Base-by-base conservation (phyloP, 2,797 vertebrate genomes). In the Psittacula derbiana region DNA sequence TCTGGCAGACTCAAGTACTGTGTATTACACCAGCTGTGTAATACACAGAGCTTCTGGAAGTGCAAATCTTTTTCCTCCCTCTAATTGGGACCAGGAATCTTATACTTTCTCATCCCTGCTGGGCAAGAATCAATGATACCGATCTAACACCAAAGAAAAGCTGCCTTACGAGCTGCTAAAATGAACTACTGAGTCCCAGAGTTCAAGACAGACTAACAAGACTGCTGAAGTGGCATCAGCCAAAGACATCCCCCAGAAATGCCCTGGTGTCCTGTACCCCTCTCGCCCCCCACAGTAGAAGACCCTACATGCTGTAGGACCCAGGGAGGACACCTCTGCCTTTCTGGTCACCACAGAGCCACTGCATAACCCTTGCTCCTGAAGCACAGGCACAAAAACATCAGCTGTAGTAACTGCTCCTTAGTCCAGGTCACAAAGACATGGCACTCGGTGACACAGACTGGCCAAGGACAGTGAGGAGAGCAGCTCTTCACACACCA, bases 281-380 rank as follows among this genome's bases (percentile, higher is more conserved):
- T 21, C 50, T 27, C 2, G 0, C 11, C 43, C 57, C 28, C 8
- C 2, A 57, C 14, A 36, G 55, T 11, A 19, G 40, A 14, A 11
- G 11, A 31, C 43, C 27, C 61, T 0, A 0, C 0, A 2, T 31
- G 49, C 40, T 8, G 0, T 8, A 13, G 0, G n/a, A 41, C 24
- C 69, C 4, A 6, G 33, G 7, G 17, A 11, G 47, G 36, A 43
- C n/a, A 17, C 28, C 2, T 20, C 41, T 38, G 46, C 38, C 44
- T 4, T 4, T 27, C 40, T 17, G 30, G 16, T 6, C 47, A 9
- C 41, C 11, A 4, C 1, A 1, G 21, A 38, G 57, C 41, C n/a
- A 5, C 55, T 4, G 46, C 52, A 40, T 14, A 10, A 12, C n/a
- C 24, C n/a, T 9, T 3, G 33, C 53, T 33, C 4, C 49, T 9